Base-by-base conservation (phyloP, 2,797 vertebrate species). In the Tokudaia tokunoshimensis region DNA sequence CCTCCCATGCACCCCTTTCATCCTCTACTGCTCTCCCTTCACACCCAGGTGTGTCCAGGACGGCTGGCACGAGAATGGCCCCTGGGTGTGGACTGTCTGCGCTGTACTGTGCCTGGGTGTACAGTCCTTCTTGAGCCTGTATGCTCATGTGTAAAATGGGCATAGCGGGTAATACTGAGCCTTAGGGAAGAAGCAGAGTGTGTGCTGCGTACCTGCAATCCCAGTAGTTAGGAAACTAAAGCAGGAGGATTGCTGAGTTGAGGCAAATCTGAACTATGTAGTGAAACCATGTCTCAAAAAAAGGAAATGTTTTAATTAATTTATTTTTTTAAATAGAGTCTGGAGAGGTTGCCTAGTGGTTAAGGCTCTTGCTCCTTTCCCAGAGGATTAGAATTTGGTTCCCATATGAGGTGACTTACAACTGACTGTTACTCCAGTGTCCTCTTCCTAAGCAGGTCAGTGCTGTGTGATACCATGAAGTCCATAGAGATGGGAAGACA, bases 391-490 rank as follows among this genome's bases (percentile, higher is more conserved):
- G 63, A 41, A 52, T 59, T 59, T 41, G 15, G 24, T 74, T 75
- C n/a, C 10, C 61, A 67, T 47, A 61, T 84, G 11, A 63, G 29
- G 17, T 84, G 59, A 11, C 57, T 83, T 63, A 29, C 26, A 17
- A 44, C 37, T 47, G 4, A 15, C 59, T 20, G 8, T 84, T 63
- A 31, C 59, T 85, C 34, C 14, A 20, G n/a, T 44, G 37, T 37
- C 47, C 84, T 52, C 31, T 67, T 47, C 29, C 65, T 13, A 74
- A 31, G 34, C 20, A 59, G 24, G 15, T 41, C 55, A 34, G 52
- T n/a, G 7, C 1, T 4, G 0, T 6, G 0, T 31, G 13, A 57
- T 6, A n/a, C 34, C 31, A 4, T 52, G 44, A 9, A 2, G 31
- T 19, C 44, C 24, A 3, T 55, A n/a, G 20, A 20, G 8, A 24